phyloP scores from a whole-genome alignment of 2,113 vertebrate genomes.

The Tragelaphus strepsiceros region DNA sequence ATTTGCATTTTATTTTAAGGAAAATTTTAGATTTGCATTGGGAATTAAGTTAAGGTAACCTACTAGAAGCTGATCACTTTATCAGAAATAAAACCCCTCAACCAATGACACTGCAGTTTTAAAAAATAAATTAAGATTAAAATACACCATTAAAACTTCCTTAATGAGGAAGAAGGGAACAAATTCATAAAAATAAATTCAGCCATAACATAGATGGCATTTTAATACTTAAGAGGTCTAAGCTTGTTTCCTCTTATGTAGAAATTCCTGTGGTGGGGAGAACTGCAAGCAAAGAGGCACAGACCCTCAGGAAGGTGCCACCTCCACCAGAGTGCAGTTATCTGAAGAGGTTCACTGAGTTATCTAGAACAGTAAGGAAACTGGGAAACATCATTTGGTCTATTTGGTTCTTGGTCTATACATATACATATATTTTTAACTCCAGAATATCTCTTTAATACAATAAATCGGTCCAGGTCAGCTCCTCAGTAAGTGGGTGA shows the following conservation, averaged over 20 bases:
- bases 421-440: neutral
- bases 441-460: neutral
- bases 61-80: neutral
- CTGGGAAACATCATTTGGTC: neutral
- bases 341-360: neutral
- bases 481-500: neutral
- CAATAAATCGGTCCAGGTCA: neutral
- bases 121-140: neutral
- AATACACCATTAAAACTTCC: neutral
- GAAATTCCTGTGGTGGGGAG: neutral
- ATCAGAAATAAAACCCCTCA: neutral
- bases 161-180: neutral
- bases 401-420: neutral
- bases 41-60: neutral
- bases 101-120: neutral
- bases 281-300: neutral
- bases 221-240: neutral
- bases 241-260: neutral
- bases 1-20: neutral
- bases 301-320: neutral
- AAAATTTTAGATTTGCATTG: neutral
- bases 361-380: neutral
- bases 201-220: neutral
- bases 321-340: neutral
- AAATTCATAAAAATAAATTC: neutral